Conservation (phyloP, 2,888 invertebrate species). For the Prosapia bicincta region DNA sequence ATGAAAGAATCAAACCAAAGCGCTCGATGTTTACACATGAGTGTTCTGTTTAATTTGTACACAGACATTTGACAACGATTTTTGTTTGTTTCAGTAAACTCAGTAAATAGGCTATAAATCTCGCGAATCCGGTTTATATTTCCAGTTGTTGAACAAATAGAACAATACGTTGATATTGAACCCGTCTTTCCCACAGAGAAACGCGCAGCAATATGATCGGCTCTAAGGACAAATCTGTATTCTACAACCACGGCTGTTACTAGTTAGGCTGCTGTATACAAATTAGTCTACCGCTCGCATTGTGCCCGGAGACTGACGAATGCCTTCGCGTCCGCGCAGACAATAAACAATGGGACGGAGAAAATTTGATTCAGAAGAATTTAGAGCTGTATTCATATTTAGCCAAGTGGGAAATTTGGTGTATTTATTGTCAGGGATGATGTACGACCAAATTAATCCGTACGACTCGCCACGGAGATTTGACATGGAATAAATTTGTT, state of each 20-base stretch:
- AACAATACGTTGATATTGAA: too few species aligned
- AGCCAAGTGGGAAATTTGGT: background rate
- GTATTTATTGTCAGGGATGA: background rate
- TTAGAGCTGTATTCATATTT: background rate
- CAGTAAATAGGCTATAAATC: too few species aligned
- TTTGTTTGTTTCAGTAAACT: too few species aligned
- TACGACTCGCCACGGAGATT: background rate
- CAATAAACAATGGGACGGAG: background rate
- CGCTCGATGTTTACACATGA: too few species aligned
- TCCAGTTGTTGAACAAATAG: too few species aligned
- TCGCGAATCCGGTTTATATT: too few species aligned
- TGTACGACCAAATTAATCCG: background rate
- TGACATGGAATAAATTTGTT: background rate
- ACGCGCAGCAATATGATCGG: too few species aligned
- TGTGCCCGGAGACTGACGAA: background rate
- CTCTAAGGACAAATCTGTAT: background rate
- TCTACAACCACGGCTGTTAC: background rate
- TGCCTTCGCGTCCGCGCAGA: background rate
- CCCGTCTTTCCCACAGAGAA: too few species aligned
- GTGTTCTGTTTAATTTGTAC: too few species aligned
- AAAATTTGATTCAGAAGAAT: background rate
- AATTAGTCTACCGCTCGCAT: background rate
- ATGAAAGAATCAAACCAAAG: too few species aligned
- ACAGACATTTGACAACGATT: too few species aligned
- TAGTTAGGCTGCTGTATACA: background rate